phyloP scores from a whole-genome alignment of 2,797 vertebrate genomes.

The Moxostoma hubbsi region DNA sequence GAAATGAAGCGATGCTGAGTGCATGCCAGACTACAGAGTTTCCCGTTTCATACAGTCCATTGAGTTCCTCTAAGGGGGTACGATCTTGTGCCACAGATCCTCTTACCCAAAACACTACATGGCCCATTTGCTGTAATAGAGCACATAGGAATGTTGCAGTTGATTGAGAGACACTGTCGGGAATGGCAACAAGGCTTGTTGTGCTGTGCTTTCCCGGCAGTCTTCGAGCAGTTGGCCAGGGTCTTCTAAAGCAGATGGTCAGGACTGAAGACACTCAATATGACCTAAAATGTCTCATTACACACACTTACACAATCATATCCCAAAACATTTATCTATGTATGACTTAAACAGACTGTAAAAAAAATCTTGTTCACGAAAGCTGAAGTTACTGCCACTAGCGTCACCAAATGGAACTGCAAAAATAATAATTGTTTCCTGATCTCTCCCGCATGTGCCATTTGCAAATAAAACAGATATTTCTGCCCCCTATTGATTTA shows the following conservation, averaged over 20 bases:
- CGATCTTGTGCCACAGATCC: constrained; percentile 38
- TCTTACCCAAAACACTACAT: constrained; percentile 46
- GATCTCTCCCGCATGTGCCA: too few relatives aligned
- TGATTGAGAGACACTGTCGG: constrained; percentile 39
- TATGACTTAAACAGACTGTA: constrained; percentile 4
- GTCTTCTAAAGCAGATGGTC: constrained; percentile 78
- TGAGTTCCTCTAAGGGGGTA: constrained; percentile 43
- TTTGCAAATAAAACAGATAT: too few relatives aligned
- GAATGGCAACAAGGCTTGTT: constrained; percentile 1
- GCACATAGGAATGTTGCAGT: constrained; percentile 25
- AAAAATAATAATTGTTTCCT: too few relatives aligned
- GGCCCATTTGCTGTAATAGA: constrained; percentile 35
- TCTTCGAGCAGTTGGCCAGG: constrained; percentile 72
- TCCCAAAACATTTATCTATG: constrained; percentile 13
- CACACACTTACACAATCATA: constrained; percentile 48
- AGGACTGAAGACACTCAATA: constrained; percentile 65
- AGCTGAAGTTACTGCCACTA: too few relatives aligned
- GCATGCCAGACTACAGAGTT: constrained; percentile 34
- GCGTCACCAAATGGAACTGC: too few relatives aligned
- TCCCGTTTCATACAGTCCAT: constrained; percentile 43
- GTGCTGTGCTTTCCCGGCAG: constrained; percentile 42
- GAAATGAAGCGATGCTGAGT: constrained; percentile 42
- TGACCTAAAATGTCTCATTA: constrained; percentile 56
- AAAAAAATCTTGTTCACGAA: neutral
- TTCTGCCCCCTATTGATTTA: too few relatives aligned